These are phyloP conservation scores for Acrossocheilus wenchowensis DNA, from an alignment of 2,797 vertebrate species.

Conservation along the genomic window DNA sequence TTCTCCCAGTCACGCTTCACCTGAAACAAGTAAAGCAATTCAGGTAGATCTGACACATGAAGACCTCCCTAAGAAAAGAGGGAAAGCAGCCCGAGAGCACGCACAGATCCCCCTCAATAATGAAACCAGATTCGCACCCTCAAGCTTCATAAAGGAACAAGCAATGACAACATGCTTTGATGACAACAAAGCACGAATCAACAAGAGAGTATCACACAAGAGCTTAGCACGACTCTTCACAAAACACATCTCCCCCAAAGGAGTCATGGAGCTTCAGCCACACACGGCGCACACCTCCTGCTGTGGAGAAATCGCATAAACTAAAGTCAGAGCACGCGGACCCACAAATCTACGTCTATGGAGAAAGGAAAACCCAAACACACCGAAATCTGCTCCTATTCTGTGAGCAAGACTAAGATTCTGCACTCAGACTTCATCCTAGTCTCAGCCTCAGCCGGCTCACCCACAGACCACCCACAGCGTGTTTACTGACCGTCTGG, in stretches of 20 bases:
- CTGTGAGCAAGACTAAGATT: not conserved
- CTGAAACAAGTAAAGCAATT: constrained; percentile 29
- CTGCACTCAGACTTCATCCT: not conserved
- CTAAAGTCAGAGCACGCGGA: constrained; percentile 24
- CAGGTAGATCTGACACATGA: constrained; percentile 30
- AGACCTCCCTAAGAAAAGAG: constrained; percentile 2
- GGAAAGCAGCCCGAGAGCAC: not conserved
- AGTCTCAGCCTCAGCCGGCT: constrained; percentile 1
- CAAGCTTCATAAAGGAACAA: constrained; percentile 33
- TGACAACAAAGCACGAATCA: constrained; percentile 26
- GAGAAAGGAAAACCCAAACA: constrained; percentile 16
- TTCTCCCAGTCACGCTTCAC: not conserved
- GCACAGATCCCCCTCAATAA: constrained; percentile 19
- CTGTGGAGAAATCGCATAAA: constrained; percentile 9
- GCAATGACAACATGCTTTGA: constrained; percentile 33
- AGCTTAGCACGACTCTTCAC: constrained; percentile 30
- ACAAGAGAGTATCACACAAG: constrained; percentile 32
- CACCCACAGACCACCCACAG: constrained; percentile 11
- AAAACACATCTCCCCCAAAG: constrained; percentile 33
- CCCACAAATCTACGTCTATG: not conserved
- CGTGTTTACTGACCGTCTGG: not conserved
- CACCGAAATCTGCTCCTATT: not conserved
- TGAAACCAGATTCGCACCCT: constrained; percentile 19
- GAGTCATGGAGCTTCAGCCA: constrained; percentile 25
- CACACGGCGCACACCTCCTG: constrained; percentile 2